A percentile compares a stretch with the other conserved stretches of the same genome.
phyloP scores from a whole-genome alignment of 2,113 vertebrate species.

The Amphiprion ocellaris region DNA sequence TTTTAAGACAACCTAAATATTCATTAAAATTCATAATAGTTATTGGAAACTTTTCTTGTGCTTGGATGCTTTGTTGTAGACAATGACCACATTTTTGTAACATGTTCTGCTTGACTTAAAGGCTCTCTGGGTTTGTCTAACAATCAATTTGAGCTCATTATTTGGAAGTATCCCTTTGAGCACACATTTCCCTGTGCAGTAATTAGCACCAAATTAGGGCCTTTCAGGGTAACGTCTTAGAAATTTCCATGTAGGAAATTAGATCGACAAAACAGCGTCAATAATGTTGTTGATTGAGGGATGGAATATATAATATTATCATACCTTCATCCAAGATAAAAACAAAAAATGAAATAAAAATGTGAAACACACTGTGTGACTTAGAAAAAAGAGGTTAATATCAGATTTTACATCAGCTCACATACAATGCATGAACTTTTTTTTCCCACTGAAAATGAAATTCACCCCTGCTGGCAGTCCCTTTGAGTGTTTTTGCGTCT shows the following conservation, averaged over 20 bases:
- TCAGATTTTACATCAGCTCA: too few species aligned
- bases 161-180: neutral
- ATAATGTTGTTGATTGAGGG: too few species aligned
- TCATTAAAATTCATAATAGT: neutral
- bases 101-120: neutral
- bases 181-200: neutral
- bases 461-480: too few species aligned
- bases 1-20: neutral
- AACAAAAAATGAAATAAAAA: neutral
- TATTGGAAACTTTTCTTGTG: neutral
- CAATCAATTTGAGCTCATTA: constrained; percentile 1
- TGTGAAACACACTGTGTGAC: too few species aligned
- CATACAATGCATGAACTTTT: too few species aligned
- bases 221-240: neutral
- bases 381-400: too few species aligned
- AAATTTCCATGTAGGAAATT: neutral
- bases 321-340: neutral
- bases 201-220: neutral
- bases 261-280: neutral
- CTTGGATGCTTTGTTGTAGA: neutral
- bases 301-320: too few species aligned
- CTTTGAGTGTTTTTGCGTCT: neutral
- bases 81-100: neutral
- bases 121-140: neutral
- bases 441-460: too few species aligned